Evolutionary conservation across 1,140 invertebrate genomes (phyloP), one percentile per base, ranked within the genome.

Genomic region (Ceratosolen fusciceps): DNA sequence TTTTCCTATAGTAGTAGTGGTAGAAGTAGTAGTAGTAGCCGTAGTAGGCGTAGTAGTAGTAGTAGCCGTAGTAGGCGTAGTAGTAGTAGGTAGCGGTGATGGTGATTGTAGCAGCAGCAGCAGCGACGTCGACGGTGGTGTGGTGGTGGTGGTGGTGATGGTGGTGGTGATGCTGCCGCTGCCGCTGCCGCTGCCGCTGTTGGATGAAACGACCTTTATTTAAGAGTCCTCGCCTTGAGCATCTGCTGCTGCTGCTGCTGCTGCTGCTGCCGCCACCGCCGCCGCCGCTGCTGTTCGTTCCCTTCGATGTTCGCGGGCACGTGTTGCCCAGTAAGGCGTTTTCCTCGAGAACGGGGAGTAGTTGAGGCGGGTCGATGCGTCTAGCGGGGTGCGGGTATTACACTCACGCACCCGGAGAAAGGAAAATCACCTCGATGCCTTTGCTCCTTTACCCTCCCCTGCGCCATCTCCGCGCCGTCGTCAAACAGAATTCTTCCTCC

Each of bases 281-380:
- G 39, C 39, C 12, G 39, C 39, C 39, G n/a, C n/a, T n/a, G n/a
- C n/a, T n/a, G 14, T 24, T 21, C 54, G 14, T 8, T 7, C 16
- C 9, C 7, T 5, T 5, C 54, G 8, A 21, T 5, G n/a, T 24
- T 1, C 10, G 8, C 9, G 2, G 43, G 2, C 47, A 56, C 29
- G 43, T 34, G 43, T 39, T 54, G 0, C 19, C 34, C 29, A 56
- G n/a, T n/a, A 79, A 79, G 43, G 21, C 49, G n/a, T 43, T 65
- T 76, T 82, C 79, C 79, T 29, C 65, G 79, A 80, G 73, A 62
- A 58, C 24, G 71, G 16, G 14, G 14, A 78, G 26, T 71, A 21
- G 29, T 62, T 8, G 16, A 34, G 58, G 52, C n/a, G n/a, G 19
- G 24, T 37, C 68, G 31, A 5, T 31, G 47, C 16, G n/a, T 24